Base-by-base conservation (phyloP, 1,140 invertebrate species). In the Dendroctonus ponderosae region DNA sequence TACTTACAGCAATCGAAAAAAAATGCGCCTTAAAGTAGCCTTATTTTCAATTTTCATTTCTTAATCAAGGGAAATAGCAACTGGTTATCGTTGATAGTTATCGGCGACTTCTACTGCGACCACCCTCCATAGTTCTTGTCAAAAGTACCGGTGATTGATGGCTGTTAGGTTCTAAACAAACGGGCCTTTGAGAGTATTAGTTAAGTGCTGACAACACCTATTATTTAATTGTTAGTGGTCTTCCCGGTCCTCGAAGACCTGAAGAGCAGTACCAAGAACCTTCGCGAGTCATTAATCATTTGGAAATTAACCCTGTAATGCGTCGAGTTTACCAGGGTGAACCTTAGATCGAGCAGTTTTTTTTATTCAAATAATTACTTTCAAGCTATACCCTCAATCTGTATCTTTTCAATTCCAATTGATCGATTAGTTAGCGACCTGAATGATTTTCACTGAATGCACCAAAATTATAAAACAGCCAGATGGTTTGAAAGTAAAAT, bases 171-270 rank as follows among this genome's bases (percentile, higher is more conserved):
- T 66, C 52, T 44, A 66, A 59, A 66, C 64, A 66, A 66, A 66
- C 64, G 64, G 51, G 50, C 64, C 54, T 66, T 66, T 66, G 64
- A 66, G 51, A 60, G 57, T 61, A 66, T 66, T 66, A 66, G 64
- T 66, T 60, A 66, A 66, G 64, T 60, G 64, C 64, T 66, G 64
- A 66, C 64, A 66, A 66, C 64, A 60, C 56, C 64, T 60, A 66
- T 66, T 66, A 66, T 66, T 60, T 66, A 66, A 66, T 66, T 66
- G 44, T 61, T 59, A 58, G 51, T 62, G 40, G 12, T 59, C 37
- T 59, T 59, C 57, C 57, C 49, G 12, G 49, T 39, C 57, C 57
- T 42, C 49, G 43, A 59, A 59, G 57, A 59, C 46, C 43, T 48
- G 57, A 44, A 59, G 57, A 48, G 57, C 43, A 15, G 57, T 59